Percentiles rank a stretch among this genome's conserved stretches.
Evolutionary conservation across 2,797 vertebrate genomes (phyloP).

Genomic region (Pogonophryne albipinna): DNA sequence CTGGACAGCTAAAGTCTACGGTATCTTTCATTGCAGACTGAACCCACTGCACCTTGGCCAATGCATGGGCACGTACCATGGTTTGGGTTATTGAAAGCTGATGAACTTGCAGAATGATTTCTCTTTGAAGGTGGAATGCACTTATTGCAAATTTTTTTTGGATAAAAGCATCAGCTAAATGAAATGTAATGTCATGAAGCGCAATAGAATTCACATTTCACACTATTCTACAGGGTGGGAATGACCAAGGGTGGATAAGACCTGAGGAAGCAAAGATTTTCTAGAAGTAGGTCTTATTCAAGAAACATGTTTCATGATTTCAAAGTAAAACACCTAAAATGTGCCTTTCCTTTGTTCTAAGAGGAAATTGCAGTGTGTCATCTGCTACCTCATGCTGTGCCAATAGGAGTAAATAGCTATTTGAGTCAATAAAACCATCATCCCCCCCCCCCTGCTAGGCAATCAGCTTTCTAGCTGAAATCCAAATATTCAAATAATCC

Average conservation of each 20-base stretch:
- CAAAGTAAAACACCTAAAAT: slow-evolving; percentile 3
- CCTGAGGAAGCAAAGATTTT: slow-evolving; percentile 13
- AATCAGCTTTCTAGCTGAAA: background rate
- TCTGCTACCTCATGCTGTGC: background rate
- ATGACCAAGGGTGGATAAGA: slow-evolving; percentile 4
- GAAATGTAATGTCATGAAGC: too few species aligned
- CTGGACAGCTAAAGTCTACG: too few species aligned
- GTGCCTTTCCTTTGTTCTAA: background rate
- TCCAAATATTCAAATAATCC: background rate
- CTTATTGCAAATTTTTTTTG: too few species aligned
- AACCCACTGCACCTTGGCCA: too few species aligned
- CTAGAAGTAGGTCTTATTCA: slow-evolving; percentile 10
- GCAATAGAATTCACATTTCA: slow-evolving; percentile 19
- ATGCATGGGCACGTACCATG: too few species aligned
- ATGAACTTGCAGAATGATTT: too few species aligned
- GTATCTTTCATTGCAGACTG: too few species aligned
- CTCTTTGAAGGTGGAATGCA: too few species aligned
- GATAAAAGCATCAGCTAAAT: too few species aligned
- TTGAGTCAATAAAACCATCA: slow-evolving; percentile 3
- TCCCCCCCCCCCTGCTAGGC: background rate
- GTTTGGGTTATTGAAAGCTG: too few species aligned
- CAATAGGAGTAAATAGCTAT: background rate
- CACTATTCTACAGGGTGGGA: background rate
- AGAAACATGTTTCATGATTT: slow-evolving; percentile 6
- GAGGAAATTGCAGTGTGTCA: background rate